Percentiles rank a stretch among this genome's conserved stretches.
Conservation (phyloP, 2,113 vertebrate species). For the Puntigrus tetrazona region DNA sequence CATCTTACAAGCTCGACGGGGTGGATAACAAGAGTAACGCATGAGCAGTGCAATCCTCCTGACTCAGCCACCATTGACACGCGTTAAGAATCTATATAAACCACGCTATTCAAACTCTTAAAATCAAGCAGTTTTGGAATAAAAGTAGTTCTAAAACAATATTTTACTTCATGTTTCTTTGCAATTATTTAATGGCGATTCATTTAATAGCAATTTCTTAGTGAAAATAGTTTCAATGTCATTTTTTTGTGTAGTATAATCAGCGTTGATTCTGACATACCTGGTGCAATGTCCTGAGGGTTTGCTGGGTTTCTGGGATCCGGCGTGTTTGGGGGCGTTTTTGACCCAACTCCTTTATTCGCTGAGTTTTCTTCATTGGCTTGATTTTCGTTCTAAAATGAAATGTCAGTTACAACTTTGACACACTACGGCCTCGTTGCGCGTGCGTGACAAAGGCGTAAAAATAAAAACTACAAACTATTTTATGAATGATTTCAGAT, state of each 20-base stretch:
- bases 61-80: neutral
- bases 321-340: conserved; percentile 81
- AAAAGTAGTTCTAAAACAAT: neutral
- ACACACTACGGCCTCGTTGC: neutral
- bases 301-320: conserved; percentile 79
- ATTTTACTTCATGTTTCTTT: too few species aligned
- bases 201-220: too few species aligned
- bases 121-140: neutral
- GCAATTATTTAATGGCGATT: too few species aligned
- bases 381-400: conserved; percentile 67
- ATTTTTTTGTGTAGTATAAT: neutral
- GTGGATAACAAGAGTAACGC: neutral
- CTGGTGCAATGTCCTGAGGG: conserved; percentile 84
- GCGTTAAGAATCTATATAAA: neutral
- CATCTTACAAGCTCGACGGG: neutral
- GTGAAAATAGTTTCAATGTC: too few species aligned
- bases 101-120: neutral
- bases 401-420: neutral
- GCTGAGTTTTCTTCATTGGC: conserved; percentile 76
- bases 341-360: conserved; percentile 70
- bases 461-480: neutral
- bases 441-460: neutral
- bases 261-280: conserved; percentile 67
- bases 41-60: neutral
- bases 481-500: neutral